Conservation (phyloP, 2,797 vertebrate genomes). For the Otolemur crassicaudatus region DNA sequence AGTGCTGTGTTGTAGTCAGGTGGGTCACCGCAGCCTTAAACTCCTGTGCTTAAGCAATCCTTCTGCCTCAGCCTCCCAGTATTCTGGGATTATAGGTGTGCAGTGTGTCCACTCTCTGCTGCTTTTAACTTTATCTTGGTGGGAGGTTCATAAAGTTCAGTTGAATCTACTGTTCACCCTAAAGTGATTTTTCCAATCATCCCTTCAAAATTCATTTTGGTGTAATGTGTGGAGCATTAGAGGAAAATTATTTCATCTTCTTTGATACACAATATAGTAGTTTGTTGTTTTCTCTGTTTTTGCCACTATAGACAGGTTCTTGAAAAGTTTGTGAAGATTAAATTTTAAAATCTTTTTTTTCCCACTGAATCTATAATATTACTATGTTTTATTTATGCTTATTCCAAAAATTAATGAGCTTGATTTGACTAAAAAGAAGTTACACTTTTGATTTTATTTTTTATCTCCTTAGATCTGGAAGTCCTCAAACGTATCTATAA, state of each 20-base stretch:
- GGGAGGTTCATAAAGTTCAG: not conserved
- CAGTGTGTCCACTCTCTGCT: not conserved
- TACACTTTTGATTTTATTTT: not conserved
- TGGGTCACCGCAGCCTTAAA: not conserved
- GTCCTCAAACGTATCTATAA: not conserved
- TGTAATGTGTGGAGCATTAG: not conserved
- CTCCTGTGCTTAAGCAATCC: not conserved
- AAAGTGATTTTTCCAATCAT: constrained; percentile 8
- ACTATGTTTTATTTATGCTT: constrained; percentile 27
- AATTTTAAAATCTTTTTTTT: not conserved
- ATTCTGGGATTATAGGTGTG: not conserved
- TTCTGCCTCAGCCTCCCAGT: not conserved
- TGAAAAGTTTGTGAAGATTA: constrained; percentile 31
- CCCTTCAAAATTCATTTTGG: constrained; percentile 31
- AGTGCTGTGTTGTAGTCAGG: not conserved
- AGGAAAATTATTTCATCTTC: constrained; percentile 26
- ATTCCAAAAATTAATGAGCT: not conserved
- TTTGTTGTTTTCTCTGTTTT: constrained; percentile 35
- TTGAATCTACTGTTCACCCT: constrained; percentile 40
- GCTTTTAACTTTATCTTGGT: not conserved
- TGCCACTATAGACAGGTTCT: not conserved
- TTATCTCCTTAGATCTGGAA: constrained; percentile 26
- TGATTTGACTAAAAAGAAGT: not conserved
- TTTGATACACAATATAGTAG: not conserved
- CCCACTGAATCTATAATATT: not conserved